Base-by-base conservation (phyloP, 30 jellyfish, hydroid and myxozoan species). In the Nemopilema nomurai region DNA sequence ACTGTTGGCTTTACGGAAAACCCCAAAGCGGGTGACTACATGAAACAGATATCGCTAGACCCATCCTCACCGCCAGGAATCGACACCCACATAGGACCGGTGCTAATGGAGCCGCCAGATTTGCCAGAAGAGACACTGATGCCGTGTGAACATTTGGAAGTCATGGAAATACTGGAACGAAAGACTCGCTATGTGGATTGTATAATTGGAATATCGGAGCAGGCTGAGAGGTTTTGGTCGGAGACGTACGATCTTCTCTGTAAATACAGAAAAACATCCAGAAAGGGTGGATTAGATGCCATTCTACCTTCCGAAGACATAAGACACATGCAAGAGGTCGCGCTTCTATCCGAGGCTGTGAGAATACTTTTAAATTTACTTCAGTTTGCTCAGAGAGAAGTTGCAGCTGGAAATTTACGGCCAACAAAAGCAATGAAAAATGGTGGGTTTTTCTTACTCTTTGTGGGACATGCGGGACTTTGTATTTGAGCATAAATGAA, bases 361-460 rank as follows among this genome's bases (percentile, higher is more conserved):
- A 53, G 78, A 33, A 49, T 80, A 22, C 28, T 86, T 41, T 24
- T 77, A 70, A 68, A 62, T 52, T 25, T 76, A 21, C 62, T 86
- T 26, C 86, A 69, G 24, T 71, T 67, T 68, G 82, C 95, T 18
- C 77, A 69, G 32, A 41, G 33, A 33, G 86, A 86, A 57, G 16
- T 62, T 3, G 66, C 30, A 19, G 82, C 76, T 76, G 95, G 78
- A 18, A 86, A 68, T 51, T 71, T 86, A 23, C 31, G 80, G 19
- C 95, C 95, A 1, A 86, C 95, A 21, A 86, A 86, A 32, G 95
- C 95, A 50, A 77, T 86, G 89, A 86, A 86, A 74, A 64, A 28
- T 66, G 89, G 95, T 86, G 69, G 31, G 86, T 67, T 41, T 49
- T 22, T 20, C 74, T 1, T 74, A 6, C 51, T 28, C 18, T 69